phyloP scores from a whole-genome alignment of 2,888 invertebrate species.

The Capitulum mitella region DNA sequence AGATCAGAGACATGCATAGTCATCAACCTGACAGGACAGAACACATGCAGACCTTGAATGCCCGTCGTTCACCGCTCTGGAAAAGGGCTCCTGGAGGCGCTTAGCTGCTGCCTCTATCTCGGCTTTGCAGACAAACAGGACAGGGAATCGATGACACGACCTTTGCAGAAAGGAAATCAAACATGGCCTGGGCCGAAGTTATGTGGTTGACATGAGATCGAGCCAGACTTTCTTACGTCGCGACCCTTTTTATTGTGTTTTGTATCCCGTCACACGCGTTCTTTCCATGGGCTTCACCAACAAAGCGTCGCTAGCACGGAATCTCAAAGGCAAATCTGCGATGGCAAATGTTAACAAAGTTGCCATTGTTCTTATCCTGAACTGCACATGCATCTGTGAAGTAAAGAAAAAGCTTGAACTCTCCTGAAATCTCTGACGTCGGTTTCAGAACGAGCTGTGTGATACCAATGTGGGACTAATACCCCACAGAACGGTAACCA shows the following conservation, averaged over 20 bases:
- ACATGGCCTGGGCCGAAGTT: conserved; percentile 27
- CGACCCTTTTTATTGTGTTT: conserved; percentile 27
- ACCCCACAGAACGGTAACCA: conserved; percentile 23
- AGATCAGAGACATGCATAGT: not conserved
- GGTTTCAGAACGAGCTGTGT: conserved; percentile 20
- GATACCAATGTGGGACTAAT: conserved; percentile 11
- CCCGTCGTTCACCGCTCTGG: not conserved
- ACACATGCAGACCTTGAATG: not conserved
- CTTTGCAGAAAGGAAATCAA: conserved; percentile 25
- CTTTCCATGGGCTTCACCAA: conserved; percentile 27
- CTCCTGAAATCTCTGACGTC: conserved; percentile 21
- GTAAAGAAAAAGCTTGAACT: not conserved
- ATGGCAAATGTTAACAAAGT: conserved; percentile 26
- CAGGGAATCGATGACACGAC: conserved; percentile 29
- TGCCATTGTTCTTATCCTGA: conserved; percentile 26
- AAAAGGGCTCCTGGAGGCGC: conserved; percentile 20
- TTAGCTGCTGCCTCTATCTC: conserved; percentile 25
- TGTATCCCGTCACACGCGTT: conserved; percentile 31
- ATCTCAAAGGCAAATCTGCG: conserved; percentile 31
- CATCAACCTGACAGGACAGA: not conserved
- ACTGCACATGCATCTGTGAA: conserved; percentile 1
- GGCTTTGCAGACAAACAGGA: no score
- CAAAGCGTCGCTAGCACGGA: conserved; percentile 28
- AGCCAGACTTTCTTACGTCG: conserved; percentile 27
- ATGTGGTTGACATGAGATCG: conserved; percentile 27